These are phyloP conservation scores for Mus spicilegus DNA, from an alignment of 2,113 vertebrate genomes.

Conservation along the genomic window DNA sequence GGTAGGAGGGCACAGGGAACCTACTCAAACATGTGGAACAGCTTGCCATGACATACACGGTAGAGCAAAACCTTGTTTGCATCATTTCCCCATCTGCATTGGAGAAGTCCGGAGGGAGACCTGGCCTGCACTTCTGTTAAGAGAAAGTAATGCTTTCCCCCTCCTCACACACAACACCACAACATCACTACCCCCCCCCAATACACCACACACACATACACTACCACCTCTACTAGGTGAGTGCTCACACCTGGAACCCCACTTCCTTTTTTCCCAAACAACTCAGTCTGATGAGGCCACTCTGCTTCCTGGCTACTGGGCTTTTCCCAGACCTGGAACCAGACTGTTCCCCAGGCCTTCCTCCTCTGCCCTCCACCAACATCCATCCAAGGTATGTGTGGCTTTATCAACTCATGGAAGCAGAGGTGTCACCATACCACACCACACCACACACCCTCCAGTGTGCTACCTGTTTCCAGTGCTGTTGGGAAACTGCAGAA, in stretches of 20 bases:
- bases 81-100: background rate
- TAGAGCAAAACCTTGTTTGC: background rate
- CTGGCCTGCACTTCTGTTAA: background rate
- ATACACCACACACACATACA: too few relatives aligned
- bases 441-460: fast-evolving
- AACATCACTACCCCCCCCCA: background rate
- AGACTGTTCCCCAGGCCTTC: background rate
- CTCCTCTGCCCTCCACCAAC: too few relatives aligned
- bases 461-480: background rate
- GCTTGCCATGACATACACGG: fast-evolving
- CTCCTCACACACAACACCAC: fast-evolving
- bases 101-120: background rate
- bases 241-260: background rate
- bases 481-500: background rate
- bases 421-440: fast-evolving
- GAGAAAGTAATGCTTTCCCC: too few relatives aligned
- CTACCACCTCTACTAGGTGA: fast-evolving
- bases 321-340: background rate
- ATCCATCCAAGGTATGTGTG: fast-evolving
- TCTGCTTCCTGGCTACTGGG: too few relatives aligned
- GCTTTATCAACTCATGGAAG: fast-evolving
- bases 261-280: background rate
- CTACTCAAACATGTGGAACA: fast-evolving
- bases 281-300: background rate
- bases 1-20: fast-evolving